Evolutionary conservation across 2,888 invertebrate species (phyloP), one percentile per base, ranked within the genome.

Genomic region (Plagiodera versicolora): DNA sequence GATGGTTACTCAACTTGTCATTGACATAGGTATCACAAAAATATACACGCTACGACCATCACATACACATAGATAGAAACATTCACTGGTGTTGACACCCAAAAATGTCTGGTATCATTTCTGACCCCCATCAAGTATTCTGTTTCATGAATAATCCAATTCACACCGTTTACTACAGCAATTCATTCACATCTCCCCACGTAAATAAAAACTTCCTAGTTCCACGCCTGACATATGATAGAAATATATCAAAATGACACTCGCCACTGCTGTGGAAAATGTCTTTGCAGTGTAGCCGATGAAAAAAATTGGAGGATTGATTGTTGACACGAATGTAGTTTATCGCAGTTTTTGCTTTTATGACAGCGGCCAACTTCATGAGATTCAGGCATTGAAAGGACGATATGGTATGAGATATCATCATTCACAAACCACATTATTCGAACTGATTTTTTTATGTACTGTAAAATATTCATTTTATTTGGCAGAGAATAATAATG

Each of bases 111-210:
- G 9, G 28, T 17, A 8, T 5, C 10, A 17, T 20, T 51, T 18
- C 19, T 51, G 4, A 0, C 18, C 50, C 32, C 16, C 14, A 14
- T 6, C 32, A 6, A 18, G 16, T 11, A 3, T 35, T 18, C 35
- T n/a, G 52, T 62, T 60, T 50, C 60, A 68, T 68, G 66, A 68
- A 68, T 67, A 68, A 66, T 59, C 63, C 67, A 67, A 67, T 68
- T 53, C 54, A 35, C 58, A 52, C 64, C 61, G 58, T 66, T 64
- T 65, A 67, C 67, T 64, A 65, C 61, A 61, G 65, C 65, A 64
- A 68, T 69, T 67, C 64, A 65, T 60, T 65, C 66, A 64, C 67
- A 65, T 62, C 66, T 63, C 66, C 60, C 65, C 64, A 65, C 58
- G 61, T 61, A 60, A 67, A 70, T 69, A 66, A 69, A 69, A 68